phyloP scores from a whole-genome alignment of 2,888 invertebrate species.

The Tipula unca region DNA sequence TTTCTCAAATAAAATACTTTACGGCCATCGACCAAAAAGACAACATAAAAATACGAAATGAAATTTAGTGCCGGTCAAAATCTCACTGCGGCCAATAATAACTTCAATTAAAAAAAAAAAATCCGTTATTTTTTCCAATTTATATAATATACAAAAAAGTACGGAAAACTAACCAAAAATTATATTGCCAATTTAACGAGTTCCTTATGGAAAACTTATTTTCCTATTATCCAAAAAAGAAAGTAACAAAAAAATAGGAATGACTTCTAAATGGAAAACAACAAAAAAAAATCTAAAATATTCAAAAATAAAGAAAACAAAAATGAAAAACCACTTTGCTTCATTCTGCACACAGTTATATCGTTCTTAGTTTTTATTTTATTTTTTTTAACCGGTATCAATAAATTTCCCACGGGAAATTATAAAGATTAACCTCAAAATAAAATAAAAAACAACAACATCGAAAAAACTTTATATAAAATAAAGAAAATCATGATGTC shows the following conservation, averaged over 20 bases:
- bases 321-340: background rate
- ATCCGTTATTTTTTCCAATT: background rate
- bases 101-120: background rate
- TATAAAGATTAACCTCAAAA: background rate
- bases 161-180: background rate
- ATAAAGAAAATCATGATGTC: constrained; percentile 4
- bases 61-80: background rate
- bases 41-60: background rate
- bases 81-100: background rate
- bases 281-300: background rate
- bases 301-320: background rate
- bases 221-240: background rate
- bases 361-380: background rate
- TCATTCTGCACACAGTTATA: background rate
- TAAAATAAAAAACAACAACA: background rate
- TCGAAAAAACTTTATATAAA: background rate
- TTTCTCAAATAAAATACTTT: background rate
- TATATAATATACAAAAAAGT: background rate
- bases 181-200: background rate
- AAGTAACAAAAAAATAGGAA: background rate
- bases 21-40: background rate
- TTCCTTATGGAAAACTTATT: constrained; percentile 8
- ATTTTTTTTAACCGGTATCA: background rate
- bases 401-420: constrained; percentile 14
- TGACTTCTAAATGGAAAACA: background rate